Conservation (phyloP, 2,113 vertebrate species). For the Trogon surrucura region DNA sequence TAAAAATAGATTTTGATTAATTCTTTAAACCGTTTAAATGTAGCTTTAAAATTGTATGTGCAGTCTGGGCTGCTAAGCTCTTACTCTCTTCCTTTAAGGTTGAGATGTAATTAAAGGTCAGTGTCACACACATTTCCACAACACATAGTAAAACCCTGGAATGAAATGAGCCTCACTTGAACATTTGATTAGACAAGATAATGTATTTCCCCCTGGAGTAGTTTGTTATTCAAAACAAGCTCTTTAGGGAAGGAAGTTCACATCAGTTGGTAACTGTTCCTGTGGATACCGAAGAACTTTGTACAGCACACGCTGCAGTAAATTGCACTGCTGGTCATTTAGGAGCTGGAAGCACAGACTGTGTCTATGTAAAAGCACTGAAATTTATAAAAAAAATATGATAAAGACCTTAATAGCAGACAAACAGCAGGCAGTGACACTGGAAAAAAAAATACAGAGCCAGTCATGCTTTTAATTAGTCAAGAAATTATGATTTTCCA, state of each 20-base stretch:
- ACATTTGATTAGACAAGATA: constrained; percentile 73
- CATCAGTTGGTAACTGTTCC: constrained; percentile 70
- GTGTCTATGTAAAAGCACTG: not conserved
- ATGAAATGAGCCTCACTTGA: constrained; percentile 58
- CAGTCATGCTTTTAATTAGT: not conserved
- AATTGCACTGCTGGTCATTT: constrained; percentile 21
- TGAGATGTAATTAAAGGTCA: constrained; percentile 59
- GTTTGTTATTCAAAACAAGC: constrained; percentile 75
- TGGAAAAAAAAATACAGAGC: not conserved
- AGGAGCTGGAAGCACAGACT: not conserved
- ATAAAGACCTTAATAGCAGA: not conserved
- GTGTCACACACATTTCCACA: constrained; percentile 55
- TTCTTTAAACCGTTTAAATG: not conserved
- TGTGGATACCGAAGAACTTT: constrained; percentile 70
- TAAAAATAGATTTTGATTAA: not conserved
- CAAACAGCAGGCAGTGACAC: not conserved
- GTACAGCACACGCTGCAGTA: constrained; percentile 30
- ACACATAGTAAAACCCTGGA: constrained; percentile 49
- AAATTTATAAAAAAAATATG: not conserved
- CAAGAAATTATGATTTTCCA: not conserved
- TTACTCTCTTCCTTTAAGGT: constrained; percentile 24
- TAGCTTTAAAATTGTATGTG: not conserved
- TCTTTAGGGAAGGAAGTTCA: constrained; percentile 76
- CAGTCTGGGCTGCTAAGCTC: not conserved
- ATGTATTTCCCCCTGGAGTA: constrained; percentile 67